Base-by-base conservation (phyloP, 2,113 vertebrate genomes). In the Prionailurus bengalensis region DNA sequence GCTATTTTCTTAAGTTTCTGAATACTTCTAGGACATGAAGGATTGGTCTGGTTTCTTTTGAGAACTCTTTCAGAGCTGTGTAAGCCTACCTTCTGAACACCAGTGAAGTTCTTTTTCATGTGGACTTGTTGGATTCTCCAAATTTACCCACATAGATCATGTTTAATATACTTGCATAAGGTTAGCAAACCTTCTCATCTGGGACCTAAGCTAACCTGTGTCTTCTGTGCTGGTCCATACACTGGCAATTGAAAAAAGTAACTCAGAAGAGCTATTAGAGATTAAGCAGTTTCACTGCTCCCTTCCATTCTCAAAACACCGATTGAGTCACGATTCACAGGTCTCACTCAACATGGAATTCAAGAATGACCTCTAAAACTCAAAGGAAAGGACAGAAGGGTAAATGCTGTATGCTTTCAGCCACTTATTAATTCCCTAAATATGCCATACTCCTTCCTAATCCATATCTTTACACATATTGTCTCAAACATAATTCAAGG, bases 1-100 rank as follows among this genome's bases (percentile, higher is more conserved):
- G 91, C 63, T 93, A 42, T 93, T 97, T 95, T 96, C 68, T 96
- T 85, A 79, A 45, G 48, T 97, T 94, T 97, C 94, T 0, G 42
- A 90, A 88, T 95, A 70, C 53, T 92, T 96, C 39, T 39, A 85
- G 91, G 71, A 78, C 63, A 80, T 6, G 1, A 88, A 91, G 42
- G 31, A 29, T 51, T 5, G 17, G 31, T 88, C 33, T 94, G 63
- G 15, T 80, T 96, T 87, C 65, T 88, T 82, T 81, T 61, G 80
- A 90, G 81, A 79, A 85, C 15, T 63, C 45, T 73, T 88, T 90
- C 25, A 36, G 71, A 82, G n/a, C n/a, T 78, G 25, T 95, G 66
- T 45, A 66, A 92, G 82, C 13, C 16, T 45, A 81, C 91, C 51
- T 81, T 92, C 27, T 74, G 91, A 55, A 19, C 27, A 81, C 42